Evolutionary conservation across 2,888 invertebrate genomes (phyloP).

Genomic region (Subacronicta megacephala): DNA sequence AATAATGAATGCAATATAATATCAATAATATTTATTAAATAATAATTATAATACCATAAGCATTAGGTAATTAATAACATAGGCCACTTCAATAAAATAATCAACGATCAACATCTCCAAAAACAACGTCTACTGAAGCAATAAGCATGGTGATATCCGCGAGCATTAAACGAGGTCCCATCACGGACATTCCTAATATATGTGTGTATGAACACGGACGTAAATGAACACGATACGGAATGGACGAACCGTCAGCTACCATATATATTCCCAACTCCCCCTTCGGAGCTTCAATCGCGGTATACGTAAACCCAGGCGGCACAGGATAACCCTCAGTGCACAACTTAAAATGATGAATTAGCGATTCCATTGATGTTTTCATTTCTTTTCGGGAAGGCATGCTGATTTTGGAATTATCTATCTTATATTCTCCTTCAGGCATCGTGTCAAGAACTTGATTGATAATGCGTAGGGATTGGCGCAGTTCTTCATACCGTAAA

Average conservation of each 20-base stretch:
- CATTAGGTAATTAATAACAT: not conserved
- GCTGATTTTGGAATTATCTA: conserved; percentile 94
- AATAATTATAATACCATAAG: not conserved
- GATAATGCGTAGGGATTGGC: conserved; percentile 94
- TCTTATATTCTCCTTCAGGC: conserved; percentile 94
- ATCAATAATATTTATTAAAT: not conserved
- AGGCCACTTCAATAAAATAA: not conserved
- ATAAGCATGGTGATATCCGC: conserved; percentile 95
- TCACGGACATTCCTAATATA: conserved; percentile 90
- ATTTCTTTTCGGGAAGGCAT: conserved; percentile 94
- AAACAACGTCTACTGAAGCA: conserved; percentile 91
- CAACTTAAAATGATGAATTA: conserved; percentile 97
- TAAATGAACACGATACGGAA: conserved; percentile 92
- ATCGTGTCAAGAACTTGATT: conserved; percentile 95
- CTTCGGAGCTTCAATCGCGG: conserved; percentile 95
- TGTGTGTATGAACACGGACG: conserved; percentile 90
- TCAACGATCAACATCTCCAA: conserved; percentile 91
- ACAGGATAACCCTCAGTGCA: conserved; percentile 95
- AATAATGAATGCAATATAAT: too few species aligned
- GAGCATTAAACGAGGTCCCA: conserved; percentile 91
- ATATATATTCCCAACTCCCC: conserved; percentile 96
- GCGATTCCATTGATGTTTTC: conserved; percentile 96
- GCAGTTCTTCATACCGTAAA: conserved; percentile 92
- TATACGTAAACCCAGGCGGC: conserved; percentile 95
- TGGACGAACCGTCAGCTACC: conserved; percentile 94